Base-by-base conservation (phyloP, 2,888 invertebrate genomes). In the Gisinianus flammeolus region DNA sequence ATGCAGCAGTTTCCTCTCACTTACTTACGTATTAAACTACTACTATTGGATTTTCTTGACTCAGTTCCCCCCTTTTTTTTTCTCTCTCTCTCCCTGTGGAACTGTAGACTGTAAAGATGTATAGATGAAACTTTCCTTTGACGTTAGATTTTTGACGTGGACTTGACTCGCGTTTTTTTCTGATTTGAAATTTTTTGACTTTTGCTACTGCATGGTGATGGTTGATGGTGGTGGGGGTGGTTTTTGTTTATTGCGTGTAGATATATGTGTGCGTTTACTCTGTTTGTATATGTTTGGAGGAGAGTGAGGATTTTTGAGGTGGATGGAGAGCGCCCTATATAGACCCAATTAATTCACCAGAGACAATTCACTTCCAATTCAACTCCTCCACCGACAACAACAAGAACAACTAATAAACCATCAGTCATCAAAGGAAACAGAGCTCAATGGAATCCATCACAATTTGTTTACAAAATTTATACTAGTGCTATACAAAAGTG, bases 311-410 rank as follows among this genome's bases (percentile, higher is more conserved):
- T n/a, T n/a, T n/a, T n/a, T 64, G 52, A 70, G 70, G 70, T 70
- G 52, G 70, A 16, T 26, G 2, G 52, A 28, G 52, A 12, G 52
- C 70, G 52, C 70, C 70, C 52, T 70, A 70, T 70, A 70, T 70
- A 70, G 35, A 52, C 52, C 54, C 22, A 24, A 24, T 24, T 16
- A 28, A 10, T 52, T 28, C 24, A 22, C 52, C 31, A 24, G 10
- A 26, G 35, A 19, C 16, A 24, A 70, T 70, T 70, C 70, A 70
- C 44, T 70, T 52, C 24, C 70, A 70, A 35, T 44, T 22, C 19
- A 16, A 44, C 70, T 44, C 19, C 35, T 54, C 54, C n/a, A 70
- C 70, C 35, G n/a, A 10, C 8, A 70, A 70, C 70, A 64, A 28
- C 64, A 16, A 44, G 19, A 44, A 64, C 64, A 26, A 26, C 24